Conservation (phyloP, 2,888 invertebrate species). For the Spatulosminthurus flaviceps region DNA sequence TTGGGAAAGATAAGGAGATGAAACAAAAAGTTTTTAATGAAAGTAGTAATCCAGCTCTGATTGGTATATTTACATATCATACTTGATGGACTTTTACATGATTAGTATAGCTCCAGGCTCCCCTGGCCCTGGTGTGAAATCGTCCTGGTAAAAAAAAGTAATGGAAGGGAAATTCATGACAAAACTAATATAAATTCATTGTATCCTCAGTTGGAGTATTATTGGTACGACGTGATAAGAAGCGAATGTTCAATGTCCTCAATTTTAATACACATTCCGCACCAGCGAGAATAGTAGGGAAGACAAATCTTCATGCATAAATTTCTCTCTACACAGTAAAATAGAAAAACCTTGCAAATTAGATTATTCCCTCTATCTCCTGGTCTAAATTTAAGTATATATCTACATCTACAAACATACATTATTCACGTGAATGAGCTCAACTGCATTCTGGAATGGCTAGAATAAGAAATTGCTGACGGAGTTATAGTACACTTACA, state of each 20-base stretch:
- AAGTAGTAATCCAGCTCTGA: not conserved
- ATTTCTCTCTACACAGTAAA: not conserved
- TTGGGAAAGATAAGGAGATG: not conserved
- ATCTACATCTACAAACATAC: not conserved
- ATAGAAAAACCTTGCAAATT: not conserved
- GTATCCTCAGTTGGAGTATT: constrained; percentile 1
- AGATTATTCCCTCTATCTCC: not conserved
- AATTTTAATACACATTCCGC: not conserved
- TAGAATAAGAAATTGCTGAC: not conserved
- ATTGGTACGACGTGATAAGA: constrained; percentile 4
- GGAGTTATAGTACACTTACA: not conserved
- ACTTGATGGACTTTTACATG: no score
- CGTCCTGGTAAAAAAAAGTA: not conserved
- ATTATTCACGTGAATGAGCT: no score
- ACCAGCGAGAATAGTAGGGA: not conserved
- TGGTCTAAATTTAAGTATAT: no score
- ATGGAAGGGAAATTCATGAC: not conserved
- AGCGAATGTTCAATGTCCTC: constrained; percentile 5
- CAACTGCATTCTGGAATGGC: no score
- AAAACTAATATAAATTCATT: constrained; percentile 6
- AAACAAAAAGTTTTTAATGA: not conserved
- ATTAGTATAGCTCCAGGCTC: no score
- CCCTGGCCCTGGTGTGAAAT: no score
- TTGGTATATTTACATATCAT: no score
- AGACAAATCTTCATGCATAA: constrained; percentile 10